Conservation (phyloP, 2,888 invertebrate genomes). For the Andrena trimmerana region DNA sequence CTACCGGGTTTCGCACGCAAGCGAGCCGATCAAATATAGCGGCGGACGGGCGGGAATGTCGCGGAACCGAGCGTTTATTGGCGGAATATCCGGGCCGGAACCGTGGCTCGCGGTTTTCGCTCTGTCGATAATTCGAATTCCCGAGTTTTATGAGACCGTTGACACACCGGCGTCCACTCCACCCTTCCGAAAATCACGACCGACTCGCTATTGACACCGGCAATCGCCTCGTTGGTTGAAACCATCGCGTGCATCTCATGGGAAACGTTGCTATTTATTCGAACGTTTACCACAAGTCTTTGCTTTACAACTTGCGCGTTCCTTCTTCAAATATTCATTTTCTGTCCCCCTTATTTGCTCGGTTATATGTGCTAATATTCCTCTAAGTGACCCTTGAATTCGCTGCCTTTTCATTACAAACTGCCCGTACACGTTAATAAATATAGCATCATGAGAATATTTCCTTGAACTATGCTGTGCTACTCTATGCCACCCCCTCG, state of each 20-base stretch:
- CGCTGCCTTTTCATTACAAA: background rate
- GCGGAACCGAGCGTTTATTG: conserved; percentile 54
- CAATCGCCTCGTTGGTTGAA: conserved; percentile 25
- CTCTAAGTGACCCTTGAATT: background rate
- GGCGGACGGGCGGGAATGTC: conserved; percentile 45
- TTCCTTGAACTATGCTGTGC: no score
- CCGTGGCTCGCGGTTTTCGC: conserved; percentile 40
- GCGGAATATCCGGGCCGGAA: conserved; percentile 33
- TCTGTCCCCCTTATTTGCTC: background rate
- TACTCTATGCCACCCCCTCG: background rate
- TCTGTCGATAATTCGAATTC: conserved; percentile 61
- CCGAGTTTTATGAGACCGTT: conserved; percentile 64
- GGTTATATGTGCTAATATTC: background rate
- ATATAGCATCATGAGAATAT: no score
- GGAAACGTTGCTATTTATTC: conserved; percentile 8
- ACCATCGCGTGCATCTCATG: background rate
- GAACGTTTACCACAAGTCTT: background rate
- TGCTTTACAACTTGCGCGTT: background rate
- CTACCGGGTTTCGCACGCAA: conserved; percentile 48
- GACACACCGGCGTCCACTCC: conserved; percentile 30
- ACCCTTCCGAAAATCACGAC: conserved; percentile 39
- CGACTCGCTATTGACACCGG: conserved; percentile 45
- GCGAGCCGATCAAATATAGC: conserved; percentile 44
- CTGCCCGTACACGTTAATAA: background rate
- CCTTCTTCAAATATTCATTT: background rate